phyloP scores from a whole-genome alignment of 2,113 vertebrate genomes.

The Brachyhypopomus gauderio region DNA sequence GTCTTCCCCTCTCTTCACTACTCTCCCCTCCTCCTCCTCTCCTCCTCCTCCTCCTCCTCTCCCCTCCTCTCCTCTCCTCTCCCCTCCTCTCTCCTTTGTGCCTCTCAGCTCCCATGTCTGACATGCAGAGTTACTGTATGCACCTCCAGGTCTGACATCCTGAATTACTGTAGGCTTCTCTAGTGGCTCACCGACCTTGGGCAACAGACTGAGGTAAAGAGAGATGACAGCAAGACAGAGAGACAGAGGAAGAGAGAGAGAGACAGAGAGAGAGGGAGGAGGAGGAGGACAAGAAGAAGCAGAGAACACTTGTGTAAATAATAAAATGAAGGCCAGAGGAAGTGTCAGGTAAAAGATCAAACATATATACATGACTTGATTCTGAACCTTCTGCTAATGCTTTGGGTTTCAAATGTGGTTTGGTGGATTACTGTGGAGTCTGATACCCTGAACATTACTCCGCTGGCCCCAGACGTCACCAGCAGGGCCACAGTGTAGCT shows the following conservation, averaged over 20 bases:
- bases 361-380: not conserved
- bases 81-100: not conserved
- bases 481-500: too few relatives aligned
- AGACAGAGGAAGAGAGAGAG: conserved; percentile 16
- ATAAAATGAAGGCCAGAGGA: not conserved
- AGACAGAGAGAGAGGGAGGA: too few relatives aligned
- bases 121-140: not conserved
- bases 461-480: too few relatives aligned
- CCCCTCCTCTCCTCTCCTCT: not conserved
- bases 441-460: conserved; percentile 13
- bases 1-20: not conserved
- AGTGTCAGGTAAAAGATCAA: too few relatives aligned
- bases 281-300: conserved; percentile 9
- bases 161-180: conserved; percentile 9
- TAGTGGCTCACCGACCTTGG: conserved; percentile 63
- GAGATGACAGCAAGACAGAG: conserved; percentile 22
- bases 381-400: conserved; percentile 14
- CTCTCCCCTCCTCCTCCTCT: not conserved
- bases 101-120: not conserved
- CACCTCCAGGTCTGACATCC: not conserved
- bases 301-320: not conserved
- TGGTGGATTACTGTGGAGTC: conserved; percentile 23
- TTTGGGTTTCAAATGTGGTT: conserved; percentile 1
- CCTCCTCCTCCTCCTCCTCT: too few relatives aligned
- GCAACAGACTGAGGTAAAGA: conserved; percentile 59